Evolutionary conservation across 1,140 invertebrate genomes (phyloP), one percentile per base, ranked within the genome.

Genomic region (Drosophila bifasciata): DNA sequence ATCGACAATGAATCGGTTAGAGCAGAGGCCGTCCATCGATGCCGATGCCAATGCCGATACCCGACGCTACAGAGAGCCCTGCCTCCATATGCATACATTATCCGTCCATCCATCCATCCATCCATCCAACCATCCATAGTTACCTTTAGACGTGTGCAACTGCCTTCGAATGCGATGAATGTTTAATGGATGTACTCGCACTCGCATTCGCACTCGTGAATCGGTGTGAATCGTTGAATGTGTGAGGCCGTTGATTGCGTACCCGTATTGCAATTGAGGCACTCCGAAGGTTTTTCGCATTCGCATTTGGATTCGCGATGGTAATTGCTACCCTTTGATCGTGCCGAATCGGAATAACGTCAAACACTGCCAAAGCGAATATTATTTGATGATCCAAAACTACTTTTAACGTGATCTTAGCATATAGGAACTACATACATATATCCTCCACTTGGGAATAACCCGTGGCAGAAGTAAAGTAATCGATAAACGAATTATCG

Each of bases 41-140:
- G 52, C 52, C 52, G 40, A 15, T 55, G 52, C 52, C 52, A 23
- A 15, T 55, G 28, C 16, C 36, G 49, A 72, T 72, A 43, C 48
- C 49, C 46, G 58, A 50, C 25, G 15, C 39, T 40, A 28, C 8
- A 69, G 49, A 45, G 50, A 68, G 66, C 23, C 66, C 15, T 63
- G 66, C 66, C 66, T 69, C 66, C 62, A 68, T 68, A 63, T 69
- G 66, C 62, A 69, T 69, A 69, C 41, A 68, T 69, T 56, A 68
- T 36, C 32, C 32, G 13, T 36, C 11, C 32, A 36, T 36, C 32
- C 32, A 36, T 36, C 32, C 32, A 4, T 36, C 32, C 4, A 3
- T 36, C 32, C 32, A 4, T 36, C 11, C 32, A 1, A 11, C 28
- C 28, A 0, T 36, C 11, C 9, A 11, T 36, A 36, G 11, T 9